These are phyloP conservation scores for Microtus montanus DNA, from an alignment of 2,113 vertebrate genomes.

Conservation along the genomic window DNA sequence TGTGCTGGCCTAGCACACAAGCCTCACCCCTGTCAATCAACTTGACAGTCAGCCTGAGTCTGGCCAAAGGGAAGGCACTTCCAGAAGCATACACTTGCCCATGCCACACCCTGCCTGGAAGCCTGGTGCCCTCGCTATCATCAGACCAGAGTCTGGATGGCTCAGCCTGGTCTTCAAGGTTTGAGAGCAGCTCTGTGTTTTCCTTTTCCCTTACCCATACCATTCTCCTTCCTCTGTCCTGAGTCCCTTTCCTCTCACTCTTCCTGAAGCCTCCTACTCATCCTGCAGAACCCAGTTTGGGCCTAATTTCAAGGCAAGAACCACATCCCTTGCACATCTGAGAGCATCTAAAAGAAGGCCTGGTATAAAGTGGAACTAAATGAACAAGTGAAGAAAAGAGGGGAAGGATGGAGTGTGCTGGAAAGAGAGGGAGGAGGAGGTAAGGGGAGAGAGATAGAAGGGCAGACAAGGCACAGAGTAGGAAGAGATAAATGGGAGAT, in stretches of 20 bases:
- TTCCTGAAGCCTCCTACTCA: not conserved
- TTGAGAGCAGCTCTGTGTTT: not conserved
- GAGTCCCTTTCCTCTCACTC: not conserved
- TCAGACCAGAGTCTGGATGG: not conserved
- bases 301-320: not conserved
- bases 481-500: not conserved
- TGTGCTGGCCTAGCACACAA: too few species aligned
- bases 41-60: not conserved
- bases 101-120: not conserved
- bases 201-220: too few species aligned
- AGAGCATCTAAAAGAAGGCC: not conserved
- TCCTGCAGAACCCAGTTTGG: not conserved
- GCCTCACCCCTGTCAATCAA: not conserved
- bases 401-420: not conserved
- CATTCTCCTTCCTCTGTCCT: not conserved
- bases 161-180: not conserved
- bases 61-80: not conserved
- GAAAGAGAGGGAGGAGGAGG: not conserved
- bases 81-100: not conserved
- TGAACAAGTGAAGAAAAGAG: not conserved
- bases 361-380: not conserved
- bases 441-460: not conserved
- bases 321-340: not conserved
- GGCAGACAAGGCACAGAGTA: not conserved
- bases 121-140: not conserved